Percentiles rank a stretch among this genome's conserved stretches.
Evolutionary conservation across 2,113 vertebrate species (phyloP).

Genomic region (Percopsis transmontana): DNA sequence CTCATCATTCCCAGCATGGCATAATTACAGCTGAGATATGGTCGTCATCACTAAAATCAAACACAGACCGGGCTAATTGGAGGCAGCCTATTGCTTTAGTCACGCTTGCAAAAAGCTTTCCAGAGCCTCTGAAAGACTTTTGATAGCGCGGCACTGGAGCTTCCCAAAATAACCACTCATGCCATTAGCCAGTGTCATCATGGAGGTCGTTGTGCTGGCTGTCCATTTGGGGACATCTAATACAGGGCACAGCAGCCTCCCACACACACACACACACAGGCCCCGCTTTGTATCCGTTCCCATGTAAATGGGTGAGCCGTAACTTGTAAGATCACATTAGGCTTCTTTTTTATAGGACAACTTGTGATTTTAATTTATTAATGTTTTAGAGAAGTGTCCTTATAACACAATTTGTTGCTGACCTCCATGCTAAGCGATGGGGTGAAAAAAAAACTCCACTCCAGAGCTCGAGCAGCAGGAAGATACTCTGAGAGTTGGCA

Average conservation of each 20-base stretch:
- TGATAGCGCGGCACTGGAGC: slow-evolving; percentile 45
- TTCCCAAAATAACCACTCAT: slow-evolving; percentile 69
- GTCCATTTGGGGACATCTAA: slow-evolving; percentile 68
- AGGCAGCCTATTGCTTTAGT: slow-evolving; percentile 65
- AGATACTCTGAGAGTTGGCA: slow-evolving; percentile 38
- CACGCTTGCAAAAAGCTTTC: slow-evolving; percentile 58
- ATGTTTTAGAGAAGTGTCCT: slow-evolving; percentile 57
- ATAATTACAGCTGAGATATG: slow-evolving; percentile 81
- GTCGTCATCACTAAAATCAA: slow-evolving; percentile 80
- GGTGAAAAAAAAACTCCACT: slow-evolving; percentile 41
- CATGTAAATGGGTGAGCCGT: slow-evolving; percentile 44
- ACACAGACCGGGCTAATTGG: slow-evolving; percentile 75
- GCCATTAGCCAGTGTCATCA: slow-evolving; percentile 72
- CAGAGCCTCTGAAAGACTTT: slow-evolving; percentile 64
- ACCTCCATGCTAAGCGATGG: slow-evolving; percentile 45
- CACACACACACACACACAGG: slow-evolving; percentile 48
- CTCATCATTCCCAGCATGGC: slow-evolving; percentile 79
- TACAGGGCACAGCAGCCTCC: slow-evolving; percentile 44
- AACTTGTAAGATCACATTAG: slow-evolving; percentile 51
- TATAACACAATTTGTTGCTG: slow-evolving; percentile 57
- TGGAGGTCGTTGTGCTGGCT: slow-evolving; percentile 63
- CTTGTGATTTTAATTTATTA: slow-evolving; percentile 61
- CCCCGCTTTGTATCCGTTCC: slow-evolving; percentile 40
- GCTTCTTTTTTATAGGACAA: slow-evolving; percentile 47
- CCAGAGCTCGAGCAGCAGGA: slow-evolving; percentile 25